Evolutionary conservation across 2,888 invertebrate genomes (phyloP), one percentile per base, ranked within the genome.

Genomic region (Scaptomyza parva): DNA sequence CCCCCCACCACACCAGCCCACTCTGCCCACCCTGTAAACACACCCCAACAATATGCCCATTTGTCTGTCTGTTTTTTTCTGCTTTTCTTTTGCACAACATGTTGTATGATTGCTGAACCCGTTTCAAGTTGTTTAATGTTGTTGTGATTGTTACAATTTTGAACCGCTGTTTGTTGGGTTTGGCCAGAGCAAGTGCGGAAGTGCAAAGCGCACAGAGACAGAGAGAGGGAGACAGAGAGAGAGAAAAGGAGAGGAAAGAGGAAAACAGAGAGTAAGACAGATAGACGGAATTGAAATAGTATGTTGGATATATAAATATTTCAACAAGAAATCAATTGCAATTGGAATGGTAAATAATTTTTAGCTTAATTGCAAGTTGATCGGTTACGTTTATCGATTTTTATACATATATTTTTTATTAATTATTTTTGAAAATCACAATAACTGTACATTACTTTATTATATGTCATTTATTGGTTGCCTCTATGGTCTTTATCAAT

Each of bases 81-180:
- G 3, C 80, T 87, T 37, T 37, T 11, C 8, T 35, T 37, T 83
- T 87, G 86, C 77, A 85, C 86, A 88, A 83, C 88, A 88, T 86
- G 83, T 83, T 88, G 17, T 87, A 87, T 83, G 83, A 83, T 88
- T 88, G 80, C 88, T 87, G 83, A 83, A 83, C 83, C 72, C 83
- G 88, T 83, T 88, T 70, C 59, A 35, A 67, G 59, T 71, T 79
- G 65, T 76, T n/a, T n/a, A n/a, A 58, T 86, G 62, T 69, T 50
- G 77, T 83, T 77, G 67, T 84, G 83, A 86, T 65, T 84, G 81
- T 83, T 86, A 81, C 86, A 84, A 78, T 82, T 78, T 81, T 50
- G 64, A 67, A 44, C 22, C 53, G 52, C 55, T 58, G 37, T 17
- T 33, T 17, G 17, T 37, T 58, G 63, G 81, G 79, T 54, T 82